Base-by-base conservation (phyloP, 2,797 vertebrate species). In the Coreius guichenoti region DNA sequence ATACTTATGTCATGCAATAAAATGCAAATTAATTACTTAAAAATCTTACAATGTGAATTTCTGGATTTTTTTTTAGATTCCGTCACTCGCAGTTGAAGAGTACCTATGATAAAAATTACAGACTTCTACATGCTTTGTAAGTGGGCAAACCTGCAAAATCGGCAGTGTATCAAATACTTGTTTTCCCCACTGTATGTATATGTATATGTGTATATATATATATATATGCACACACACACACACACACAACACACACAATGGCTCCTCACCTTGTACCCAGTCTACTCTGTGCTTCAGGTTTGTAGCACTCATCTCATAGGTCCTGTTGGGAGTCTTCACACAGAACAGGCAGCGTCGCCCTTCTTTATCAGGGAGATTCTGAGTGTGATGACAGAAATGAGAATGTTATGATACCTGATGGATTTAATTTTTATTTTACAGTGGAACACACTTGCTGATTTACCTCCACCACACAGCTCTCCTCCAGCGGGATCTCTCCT, bases 301-400 rank as follows among this genome's bases (percentile, higher is more conserved):
- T 1, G 95, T 90, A 2, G 95, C 94, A 13, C 96, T 96, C 92
- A 96, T 95, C 92, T 96, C 96, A 1, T 92, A 96, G 47, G 94
- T 93, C 91, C 94, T 96, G 81, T 88, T 92, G 70, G 92, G 86
- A 3, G 95, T 95, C 91, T 95, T 96, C 63, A 96, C 93, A 89
- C 94, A 95, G 86, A 96, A 95, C 86, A 96, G 68, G 56, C 95
- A 96, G 80, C 95, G 95, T 39, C 92, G 95, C 2, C 95, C 96
- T 17, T 96, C 96, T 88, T 92, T 92, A 90, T 96, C 96, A n/a
- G 92, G 79, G 58, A 95, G 86, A 26, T 85, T 83, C 92, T 93
- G 77, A 78, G 63, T 43, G 12, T 72, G 23, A 80, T 26, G 21
- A 79, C 31, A 69, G 8, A 85, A 70, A 58, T 39, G 5, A 43